Conservation (phyloP, 2,888 invertebrate genomes). For the Campaea margaritaria region DNA sequence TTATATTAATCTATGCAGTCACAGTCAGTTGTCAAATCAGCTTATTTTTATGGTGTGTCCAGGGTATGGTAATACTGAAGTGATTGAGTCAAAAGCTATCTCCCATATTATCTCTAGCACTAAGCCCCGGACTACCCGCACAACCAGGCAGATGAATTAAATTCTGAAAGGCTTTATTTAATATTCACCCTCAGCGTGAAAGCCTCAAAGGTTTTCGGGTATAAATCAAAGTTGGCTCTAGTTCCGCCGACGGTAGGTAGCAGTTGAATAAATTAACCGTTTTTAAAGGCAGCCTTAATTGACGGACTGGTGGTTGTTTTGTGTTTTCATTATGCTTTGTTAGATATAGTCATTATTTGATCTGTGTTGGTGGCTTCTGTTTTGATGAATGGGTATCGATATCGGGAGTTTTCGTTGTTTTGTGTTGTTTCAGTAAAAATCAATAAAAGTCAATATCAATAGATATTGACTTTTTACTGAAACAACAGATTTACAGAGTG, state of each 20-base stretch:
- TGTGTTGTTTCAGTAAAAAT: too few species aligned
- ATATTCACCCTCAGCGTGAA: slow-evolving; percentile 56
- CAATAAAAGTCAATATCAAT: too few species aligned
- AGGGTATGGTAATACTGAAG: too few species aligned
- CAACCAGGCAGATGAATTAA: slow-evolving; percentile 49
- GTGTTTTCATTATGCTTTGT: slow-evolving; percentile 7
- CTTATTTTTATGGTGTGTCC: too few species aligned
- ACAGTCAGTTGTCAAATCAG: too few species aligned
- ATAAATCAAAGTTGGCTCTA: slow-evolving; percentile 52
- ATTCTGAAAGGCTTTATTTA: slow-evolving; percentile 50
- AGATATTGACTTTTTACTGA: too few species aligned
- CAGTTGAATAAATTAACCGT: slow-evolving; percentile 44
- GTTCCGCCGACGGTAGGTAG: slow-evolving; percentile 36
- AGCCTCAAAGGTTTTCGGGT: slow-evolving; percentile 45
- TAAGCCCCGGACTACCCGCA: slow-evolving; percentile 38
- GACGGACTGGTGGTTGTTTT: slow-evolving; percentile 15
- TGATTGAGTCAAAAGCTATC: background rate
- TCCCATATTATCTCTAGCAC: slow-evolving; percentile 10
- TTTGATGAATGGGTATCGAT: too few species aligned
- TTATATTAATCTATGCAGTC: too few species aligned
- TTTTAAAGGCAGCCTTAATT: slow-evolving; percentile 37
- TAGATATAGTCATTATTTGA: background rate
- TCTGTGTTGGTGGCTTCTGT: background rate
- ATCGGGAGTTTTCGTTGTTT: too few species aligned
- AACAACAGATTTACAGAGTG: too few species aligned